These are phyloP conservation scores for Penaeus japonicus DNA, from an alignment of 1,140 invertebrate species.

Conservation along the genomic window DNA sequence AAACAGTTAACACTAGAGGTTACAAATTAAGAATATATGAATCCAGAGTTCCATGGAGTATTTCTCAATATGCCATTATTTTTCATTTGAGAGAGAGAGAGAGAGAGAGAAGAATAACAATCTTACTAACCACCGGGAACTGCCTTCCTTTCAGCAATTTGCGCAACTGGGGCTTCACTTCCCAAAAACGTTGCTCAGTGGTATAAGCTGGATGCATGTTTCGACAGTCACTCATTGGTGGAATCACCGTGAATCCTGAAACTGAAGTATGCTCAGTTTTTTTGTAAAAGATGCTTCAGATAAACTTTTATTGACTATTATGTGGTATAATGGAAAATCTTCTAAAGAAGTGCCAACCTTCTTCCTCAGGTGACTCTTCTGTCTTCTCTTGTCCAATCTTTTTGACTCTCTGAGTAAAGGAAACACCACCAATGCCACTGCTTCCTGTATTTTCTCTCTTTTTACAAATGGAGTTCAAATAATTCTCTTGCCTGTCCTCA, in stretches of 20 bases:
- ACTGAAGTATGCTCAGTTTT: background rate
- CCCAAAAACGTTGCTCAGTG: no score
- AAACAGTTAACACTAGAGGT: background rate
- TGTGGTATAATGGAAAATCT: no score
- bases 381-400: background rate
- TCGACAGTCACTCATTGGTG: no score
- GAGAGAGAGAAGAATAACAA: slow-evolving; percentile 7
- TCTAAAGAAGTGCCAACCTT: background rate
- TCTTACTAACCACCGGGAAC: background rate
- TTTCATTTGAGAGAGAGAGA: background rate
- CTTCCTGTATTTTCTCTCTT: background rate
- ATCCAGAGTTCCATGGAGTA: background rate
- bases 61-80: background rate
- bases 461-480: background rate
- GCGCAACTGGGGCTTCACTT: background rate
- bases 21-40: background rate
- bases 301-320: no score
- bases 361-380: background rate
- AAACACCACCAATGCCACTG: background rate
- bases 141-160: background rate
- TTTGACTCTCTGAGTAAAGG: background rate
- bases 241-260: no score
- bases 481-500: background rate
- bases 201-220: no score
- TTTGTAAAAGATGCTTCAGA: no score